Conservation (phyloP, 2,888 invertebrate species). For the Lottia gigantea region DNA sequence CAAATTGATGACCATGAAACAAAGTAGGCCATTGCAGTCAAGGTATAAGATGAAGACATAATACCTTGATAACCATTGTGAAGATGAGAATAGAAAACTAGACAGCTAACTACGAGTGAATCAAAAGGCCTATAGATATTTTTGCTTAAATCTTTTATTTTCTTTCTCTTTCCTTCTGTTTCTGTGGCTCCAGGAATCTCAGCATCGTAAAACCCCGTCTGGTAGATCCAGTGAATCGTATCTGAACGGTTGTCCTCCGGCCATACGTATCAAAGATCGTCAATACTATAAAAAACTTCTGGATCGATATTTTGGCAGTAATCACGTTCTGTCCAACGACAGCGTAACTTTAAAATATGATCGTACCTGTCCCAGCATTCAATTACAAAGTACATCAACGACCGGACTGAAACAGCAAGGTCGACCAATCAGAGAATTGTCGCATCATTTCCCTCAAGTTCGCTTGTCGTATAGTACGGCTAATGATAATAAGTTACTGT, state of each 20-base stretch:
- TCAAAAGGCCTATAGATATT: too few species aligned
- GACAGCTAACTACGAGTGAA: too few species aligned
- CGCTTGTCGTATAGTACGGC: conserved; percentile 47
- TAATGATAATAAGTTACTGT: conserved; percentile 35
- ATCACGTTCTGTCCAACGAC: conserved; percentile 56
- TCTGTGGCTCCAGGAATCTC: conserved; percentile 6
- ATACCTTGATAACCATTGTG: too few species aligned
- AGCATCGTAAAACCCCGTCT: conserved; percentile 7
- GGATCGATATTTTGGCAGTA: conserved; percentile 59
- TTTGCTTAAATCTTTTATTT: not conserved
- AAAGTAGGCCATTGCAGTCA: too few species aligned
- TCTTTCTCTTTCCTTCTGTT: conserved; percentile 14
- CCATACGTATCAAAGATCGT: conserved; percentile 55
- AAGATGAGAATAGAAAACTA: too few species aligned
- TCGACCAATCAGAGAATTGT: conserved; percentile 40
- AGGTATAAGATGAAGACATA: too few species aligned
- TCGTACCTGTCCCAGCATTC: conserved; percentile 20
- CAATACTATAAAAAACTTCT: conserved; percentile 60
- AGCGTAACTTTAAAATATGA: conserved; percentile 20
- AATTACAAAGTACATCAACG: conserved; percentile 21
- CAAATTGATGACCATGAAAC: too few species aligned
- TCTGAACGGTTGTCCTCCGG: conserved; percentile 43
- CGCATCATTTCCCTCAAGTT: conserved; percentile 48
- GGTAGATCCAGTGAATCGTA: conserved; percentile 40
- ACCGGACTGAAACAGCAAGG: conserved; percentile 34